Conservation (phyloP, 2,888 invertebrate species). For the Leptopilina myrica region DNA sequence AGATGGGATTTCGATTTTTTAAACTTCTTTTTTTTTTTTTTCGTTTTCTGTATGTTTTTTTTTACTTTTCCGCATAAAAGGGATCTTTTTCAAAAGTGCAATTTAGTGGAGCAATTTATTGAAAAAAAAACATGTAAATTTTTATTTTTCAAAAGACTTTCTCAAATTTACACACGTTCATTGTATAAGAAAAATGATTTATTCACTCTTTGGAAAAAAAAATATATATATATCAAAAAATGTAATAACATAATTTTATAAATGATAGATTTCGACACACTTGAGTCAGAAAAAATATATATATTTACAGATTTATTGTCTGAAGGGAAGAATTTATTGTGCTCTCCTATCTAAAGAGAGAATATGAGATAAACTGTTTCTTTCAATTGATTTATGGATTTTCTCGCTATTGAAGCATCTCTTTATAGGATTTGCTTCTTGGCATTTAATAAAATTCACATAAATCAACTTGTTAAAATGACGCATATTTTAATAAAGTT, state of each 20-base stretch:
- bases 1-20: slow-evolving; percentile 6
- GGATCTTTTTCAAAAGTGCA: not conserved
- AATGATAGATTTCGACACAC: not conserved
- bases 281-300: not conserved
- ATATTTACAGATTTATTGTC: slow-evolving; percentile 11
- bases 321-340: slow-evolving; percentile 2
- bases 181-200: no score
- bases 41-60: no score
- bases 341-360: not conserved
- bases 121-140: not conserved
- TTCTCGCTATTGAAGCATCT: slow-evolving; percentile 2
- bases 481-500: slow-evolving; percentile 1
- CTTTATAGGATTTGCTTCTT: not conserved
- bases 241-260: not conserved
- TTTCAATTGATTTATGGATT: slow-evolving; percentile 3
- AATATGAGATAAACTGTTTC: slow-evolving; percentile 19
- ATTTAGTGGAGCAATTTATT: not conserved
- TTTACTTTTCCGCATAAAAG: not conserved
- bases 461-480: not conserved
- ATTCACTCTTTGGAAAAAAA: no score
- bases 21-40: not conserved
- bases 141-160: no score
- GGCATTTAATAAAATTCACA: not conserved
- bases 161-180: no score
- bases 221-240: not conserved